A percentile compares a stretch with the other conserved stretches of the same genome.
phyloP scores from a whole-genome alignment of 2,113 vertebrate genomes.

The Athene cunicularia region DNA sequence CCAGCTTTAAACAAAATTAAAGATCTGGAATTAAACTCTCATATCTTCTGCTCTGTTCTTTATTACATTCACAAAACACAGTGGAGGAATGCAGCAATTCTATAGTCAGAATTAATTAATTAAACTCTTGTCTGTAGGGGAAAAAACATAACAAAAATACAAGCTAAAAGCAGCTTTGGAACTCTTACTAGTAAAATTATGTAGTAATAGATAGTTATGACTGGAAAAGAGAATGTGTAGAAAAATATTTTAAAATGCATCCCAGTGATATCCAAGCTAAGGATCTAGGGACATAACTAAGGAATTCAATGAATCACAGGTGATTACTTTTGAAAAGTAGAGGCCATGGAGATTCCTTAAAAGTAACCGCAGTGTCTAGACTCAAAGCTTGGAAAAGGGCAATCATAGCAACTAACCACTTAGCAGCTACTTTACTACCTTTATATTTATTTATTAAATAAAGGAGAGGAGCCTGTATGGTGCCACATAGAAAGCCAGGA shows the following conservation, averaged over 20 bases:
- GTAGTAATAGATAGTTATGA: not conserved
- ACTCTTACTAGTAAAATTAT: not conserved
- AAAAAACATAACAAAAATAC: not conserved
- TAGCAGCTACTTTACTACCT: not conserved
- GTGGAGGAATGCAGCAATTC: not conserved
- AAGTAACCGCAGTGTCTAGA: not conserved
- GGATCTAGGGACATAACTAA: not conserved
- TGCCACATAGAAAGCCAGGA: not conserved
- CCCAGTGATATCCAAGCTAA: not conserved
- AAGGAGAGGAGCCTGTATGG: not conserved
- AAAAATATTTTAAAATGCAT: not conserved
- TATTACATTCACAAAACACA: not conserved
- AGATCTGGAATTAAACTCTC: not conserved
- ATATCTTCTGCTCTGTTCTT: not conserved
- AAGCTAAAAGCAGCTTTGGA: not conserved
- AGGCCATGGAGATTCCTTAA: not conserved
- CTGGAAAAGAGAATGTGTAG: not conserved
- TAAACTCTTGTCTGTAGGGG: not conserved
- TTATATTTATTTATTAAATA: not conserved
- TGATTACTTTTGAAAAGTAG: not conserved
- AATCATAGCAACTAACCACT: not conserved
- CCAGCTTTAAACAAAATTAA: not conserved
- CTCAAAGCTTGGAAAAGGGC: not conserved
- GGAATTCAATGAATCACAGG: not conserved
- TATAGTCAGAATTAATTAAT: not conserved